Evolutionary conservation across 2,113 vertebrate genomes (phyloP), one percentile per base, ranked within the genome.

Genomic region (Platycercus adscitus): DNA sequence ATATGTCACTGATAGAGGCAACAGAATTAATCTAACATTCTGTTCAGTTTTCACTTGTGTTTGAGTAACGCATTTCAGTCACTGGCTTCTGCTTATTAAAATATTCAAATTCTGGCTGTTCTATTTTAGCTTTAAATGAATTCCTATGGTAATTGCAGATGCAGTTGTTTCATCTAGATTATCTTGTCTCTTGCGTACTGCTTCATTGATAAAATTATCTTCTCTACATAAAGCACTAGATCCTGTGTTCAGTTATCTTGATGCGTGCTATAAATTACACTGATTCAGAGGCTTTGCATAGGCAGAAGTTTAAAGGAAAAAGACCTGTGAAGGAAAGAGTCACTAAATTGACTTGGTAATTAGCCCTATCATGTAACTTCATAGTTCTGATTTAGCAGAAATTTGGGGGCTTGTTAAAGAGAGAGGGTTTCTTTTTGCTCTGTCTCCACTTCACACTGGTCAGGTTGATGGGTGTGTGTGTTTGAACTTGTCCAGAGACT

Each of bases 311-410:
- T 93, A 86, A 97, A 97, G 46, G 66, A 89, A 70, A 70, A 83
- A 95, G 90, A 94, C 58, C 17, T 6, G 26, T 68, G 68, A 95
- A 89, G 44, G n/a, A 93, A 93, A 94, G 95, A 79, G 29, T 88
- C 96, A 93, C 86, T 7, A 53, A 68, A 60, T 19, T 63, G 82
- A 93, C 92, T 91, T 78, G 43, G 58, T 95, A 97, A 98, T 97
- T 95, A 88, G 56, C 75, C 97, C 91, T 92, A 95, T 85, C 83
- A 69, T 96, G 92, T 85, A 91, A 86, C 85, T 97, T 95, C 66
- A 75, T 84, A 33, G 73, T 55, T 96, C 77, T 87, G 55, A 78
- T 79, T 80, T 81, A 83, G 77, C 39, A 95, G 82, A 94, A 96
- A 72, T 91, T 21, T 88, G 69, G 23, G 33, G 24, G 4, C 44